A percentile compares a stretch with the other conserved stretches of the same genome.
These are phyloP conservation scores for Sternotherus odoratus DNA, from an alignment of 2,797 vertebrate genomes.

Conservation along the genomic window DNA sequence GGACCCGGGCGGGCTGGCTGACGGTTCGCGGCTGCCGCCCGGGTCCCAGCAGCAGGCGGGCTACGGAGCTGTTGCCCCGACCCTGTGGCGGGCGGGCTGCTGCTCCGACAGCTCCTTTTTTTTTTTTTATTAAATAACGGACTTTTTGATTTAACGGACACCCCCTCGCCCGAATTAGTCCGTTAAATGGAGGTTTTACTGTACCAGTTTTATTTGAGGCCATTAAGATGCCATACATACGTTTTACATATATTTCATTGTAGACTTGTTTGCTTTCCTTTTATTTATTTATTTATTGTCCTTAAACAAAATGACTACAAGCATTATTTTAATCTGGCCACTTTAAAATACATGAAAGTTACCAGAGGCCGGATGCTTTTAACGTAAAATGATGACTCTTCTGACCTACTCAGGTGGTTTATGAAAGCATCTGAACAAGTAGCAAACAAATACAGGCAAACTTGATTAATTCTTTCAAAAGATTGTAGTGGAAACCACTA, in stretches of 20 bases:
- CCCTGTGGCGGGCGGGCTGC: too few species aligned
- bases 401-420: slow-evolving; percentile 17
- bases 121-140: too few species aligned
- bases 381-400: slow-evolving; percentile 15
- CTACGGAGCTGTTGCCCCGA: too few species aligned
- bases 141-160: too few species aligned
- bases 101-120: too few species aligned
- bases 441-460: slow-evolving; percentile 29
- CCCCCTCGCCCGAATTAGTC: too few species aligned
- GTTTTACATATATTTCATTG: slow-evolving; percentile 15
- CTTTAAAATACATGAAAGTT: slow-evolving; percentile 38
- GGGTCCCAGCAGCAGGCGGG: too few species aligned
- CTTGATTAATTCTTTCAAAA: slow-evolving; percentile 20
- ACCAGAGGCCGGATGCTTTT: slow-evolving; percentile 28
- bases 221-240: slow-evolving; percentile 32
- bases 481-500: not conserved
- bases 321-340: slow-evolving; percentile 25
- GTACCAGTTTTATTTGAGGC: slow-evolving; percentile 15
- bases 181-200: too few species aligned
- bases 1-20: too few species aligned
- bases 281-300: not conserved
- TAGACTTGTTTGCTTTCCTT: not conserved
- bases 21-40: too few species aligned
- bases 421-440: slow-evolving; percentile 39
- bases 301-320: slow-evolving; percentile 31